These are phyloP conservation scores for Neomorphus geoffroyi DNA, from an alignment of 2,797 vertebrate species.

Conservation along the genomic window DNA sequence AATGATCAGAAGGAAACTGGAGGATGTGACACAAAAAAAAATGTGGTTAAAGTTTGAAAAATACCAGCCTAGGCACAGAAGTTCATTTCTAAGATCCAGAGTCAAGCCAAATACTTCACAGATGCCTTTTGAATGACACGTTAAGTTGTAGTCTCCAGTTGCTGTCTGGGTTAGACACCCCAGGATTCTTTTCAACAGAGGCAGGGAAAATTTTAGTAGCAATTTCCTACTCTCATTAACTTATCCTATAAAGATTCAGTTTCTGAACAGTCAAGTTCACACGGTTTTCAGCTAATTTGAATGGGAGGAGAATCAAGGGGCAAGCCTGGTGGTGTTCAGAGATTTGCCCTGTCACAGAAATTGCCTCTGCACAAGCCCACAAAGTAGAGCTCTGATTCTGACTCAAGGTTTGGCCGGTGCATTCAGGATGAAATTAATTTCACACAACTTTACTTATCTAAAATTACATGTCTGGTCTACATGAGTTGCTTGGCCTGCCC, in stretches of 20 bases:
- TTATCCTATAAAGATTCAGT: neutral
- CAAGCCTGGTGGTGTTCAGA: neutral
- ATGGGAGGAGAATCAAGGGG: constrained; percentile 22
- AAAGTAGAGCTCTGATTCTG: neutral
- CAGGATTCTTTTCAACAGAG: constrained; percentile 60
- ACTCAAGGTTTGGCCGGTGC: constrained; percentile 33
- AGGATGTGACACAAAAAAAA: constrained; percentile 57
- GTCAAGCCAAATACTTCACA: constrained; percentile 59
- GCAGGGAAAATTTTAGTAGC: constrained; percentile 47
- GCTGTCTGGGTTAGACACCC: constrained; percentile 60
- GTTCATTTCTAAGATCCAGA: constrained; percentile 55
- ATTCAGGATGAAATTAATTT: neutral
- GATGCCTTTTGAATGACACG: constrained; percentile 65
- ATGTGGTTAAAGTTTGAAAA: constrained; percentile 64
- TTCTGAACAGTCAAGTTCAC: constrained; percentile 18
- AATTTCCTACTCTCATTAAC: constrained; percentile 53
- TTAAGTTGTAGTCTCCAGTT: constrained; percentile 53
- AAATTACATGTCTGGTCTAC: neutral
- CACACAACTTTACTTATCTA: neutral
- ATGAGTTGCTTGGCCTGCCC: neutral
- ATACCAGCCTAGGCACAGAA: constrained; percentile 61
- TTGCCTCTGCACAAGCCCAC: neutral
- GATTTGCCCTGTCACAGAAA: constrained; percentile 36
- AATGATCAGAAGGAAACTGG: constrained; percentile 60
- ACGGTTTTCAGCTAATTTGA: constrained; percentile 30